These are phyloP conservation scores for Coregonus ussuriensis DNA, from an alignment of 2,797 vertebrate species.

Conservation along the genomic window DNA sequence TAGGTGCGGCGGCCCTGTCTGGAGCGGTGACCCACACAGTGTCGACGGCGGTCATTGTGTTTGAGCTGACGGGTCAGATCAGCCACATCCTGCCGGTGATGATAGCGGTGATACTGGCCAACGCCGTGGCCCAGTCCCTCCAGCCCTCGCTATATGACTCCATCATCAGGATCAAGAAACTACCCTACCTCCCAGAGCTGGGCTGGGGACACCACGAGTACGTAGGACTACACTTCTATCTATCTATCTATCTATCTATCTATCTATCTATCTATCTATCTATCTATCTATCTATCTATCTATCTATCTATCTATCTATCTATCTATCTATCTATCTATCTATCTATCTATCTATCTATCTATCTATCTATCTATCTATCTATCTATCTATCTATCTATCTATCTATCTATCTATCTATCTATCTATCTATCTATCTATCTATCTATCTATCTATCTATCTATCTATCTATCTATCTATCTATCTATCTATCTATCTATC, in stretches of 20 bases:
- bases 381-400: no score
- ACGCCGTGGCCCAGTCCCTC: conserved; percentile 92
- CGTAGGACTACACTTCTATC: neutral
- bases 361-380: no score
- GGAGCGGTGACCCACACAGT: conserved; percentile 96
- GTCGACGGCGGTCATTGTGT: conserved; percentile 94
- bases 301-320: no score
- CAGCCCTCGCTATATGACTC: conserved; percentile 97
- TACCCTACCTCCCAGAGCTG: conserved; percentile 93
- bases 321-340: no score
- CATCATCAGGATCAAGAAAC: conserved; percentile 97
- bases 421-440: no score
- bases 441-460: no score
- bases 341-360: no score
- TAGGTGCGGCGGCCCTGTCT: conserved; percentile 91
- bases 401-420: no score
- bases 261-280: no score
- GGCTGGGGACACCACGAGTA: conserved; percentile 88
- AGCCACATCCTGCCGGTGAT: conserved; percentile 95
- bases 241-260: neutral
- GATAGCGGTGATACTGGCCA: conserved; percentile 96
- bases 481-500: no score
- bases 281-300: no score
- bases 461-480: no score
- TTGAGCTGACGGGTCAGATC: conserved; percentile 96